Evolutionary conservation across 2,113 vertebrate species (phyloP).

Genomic region (Calypte anna): DNA sequence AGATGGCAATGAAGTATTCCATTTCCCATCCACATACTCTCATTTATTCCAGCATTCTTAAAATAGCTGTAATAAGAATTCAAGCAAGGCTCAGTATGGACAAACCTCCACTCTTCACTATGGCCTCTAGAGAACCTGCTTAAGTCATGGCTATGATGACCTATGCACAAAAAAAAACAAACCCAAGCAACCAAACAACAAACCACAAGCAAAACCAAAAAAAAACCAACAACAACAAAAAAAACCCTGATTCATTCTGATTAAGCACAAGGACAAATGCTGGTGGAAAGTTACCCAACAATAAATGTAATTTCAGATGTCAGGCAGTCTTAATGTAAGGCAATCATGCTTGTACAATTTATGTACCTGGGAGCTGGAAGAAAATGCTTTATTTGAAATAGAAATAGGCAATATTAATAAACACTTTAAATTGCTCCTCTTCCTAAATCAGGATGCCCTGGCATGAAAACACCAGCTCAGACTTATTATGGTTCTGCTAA

Average conservation of each 20-base stretch:
- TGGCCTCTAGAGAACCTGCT: conserved; percentile 4
- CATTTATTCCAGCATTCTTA: not conserved
- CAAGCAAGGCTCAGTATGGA: not conserved
- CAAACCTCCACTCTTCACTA: not conserved
- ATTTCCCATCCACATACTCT: not conserved
- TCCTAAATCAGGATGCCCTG: not conserved
- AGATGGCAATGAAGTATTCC: not conserved
- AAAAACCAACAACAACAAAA: too few relatives aligned
- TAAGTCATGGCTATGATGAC: not conserved
- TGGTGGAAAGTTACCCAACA: not conserved
- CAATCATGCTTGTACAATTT: not conserved
- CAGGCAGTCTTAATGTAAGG: not conserved
- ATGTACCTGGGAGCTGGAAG: not conserved
- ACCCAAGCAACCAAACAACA: too few relatives aligned
- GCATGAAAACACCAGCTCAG: not conserved
- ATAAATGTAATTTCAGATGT: not conserved
- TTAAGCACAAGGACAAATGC: not conserved
- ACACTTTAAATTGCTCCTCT: not conserved
- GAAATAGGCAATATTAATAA: not conserved
- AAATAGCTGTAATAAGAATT: not conserved
- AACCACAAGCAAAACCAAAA: too few relatives aligned
- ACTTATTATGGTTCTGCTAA: not conserved
- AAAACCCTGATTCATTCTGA: not conserved
- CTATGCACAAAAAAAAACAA: not conserved
- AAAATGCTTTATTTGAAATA: not conserved